A percentile compares a stretch with the other conserved stretches of the same genome.
phyloP scores from a whole-genome alignment of 2,797 vertebrate species.

The Trachurus trachurus region DNA sequence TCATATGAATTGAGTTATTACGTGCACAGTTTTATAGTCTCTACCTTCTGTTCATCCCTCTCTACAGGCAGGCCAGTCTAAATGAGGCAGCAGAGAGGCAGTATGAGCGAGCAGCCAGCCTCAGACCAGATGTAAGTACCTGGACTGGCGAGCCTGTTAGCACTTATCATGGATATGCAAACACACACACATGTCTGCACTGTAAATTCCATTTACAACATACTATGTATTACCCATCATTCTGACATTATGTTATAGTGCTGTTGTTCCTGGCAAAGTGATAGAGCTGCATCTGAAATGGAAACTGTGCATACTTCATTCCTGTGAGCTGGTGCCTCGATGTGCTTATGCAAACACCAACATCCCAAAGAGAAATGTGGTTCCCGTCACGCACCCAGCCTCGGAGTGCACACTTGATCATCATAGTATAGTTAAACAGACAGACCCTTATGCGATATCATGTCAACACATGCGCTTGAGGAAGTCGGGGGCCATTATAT shows the following conservation, averaged over 20 bases:
- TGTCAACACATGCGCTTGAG: constrained; percentile 43
- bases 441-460: constrained; percentile 33
- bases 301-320: constrained; percentile 38
- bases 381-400: constrained; percentile 12
- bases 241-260: constrained; percentile 36
- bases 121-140: constrained; percentile 95
- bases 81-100: constrained; percentile 95
- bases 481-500: constrained; percentile 48
- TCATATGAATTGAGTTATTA: constrained; percentile 4
- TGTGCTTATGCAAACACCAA: constrained; percentile 38
- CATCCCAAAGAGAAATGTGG: constrained; percentile 19
- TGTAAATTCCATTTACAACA: constrained; percentile 62
- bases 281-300: constrained; percentile 28
- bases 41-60: constrained; percentile 18
- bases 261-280: constrained; percentile 59
- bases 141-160: constrained; percentile 45
- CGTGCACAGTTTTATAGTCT: constrained; percentile 14
- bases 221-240: constrained; percentile 37
- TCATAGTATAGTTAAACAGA: constrained; percentile 39
- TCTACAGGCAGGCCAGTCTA: constrained; percentile 93
- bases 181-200: constrained; percentile 28
- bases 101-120: constrained; percentile 91
- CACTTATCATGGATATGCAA: constrained; percentile 43
- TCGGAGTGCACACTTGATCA: constrained; percentile 42
- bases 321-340: neutral